Evolutionary conservation across 2,113 vertebrate genomes (phyloP), one percentile per base, ranked within the genome.

Genomic region (Nicator chloris): DNA sequence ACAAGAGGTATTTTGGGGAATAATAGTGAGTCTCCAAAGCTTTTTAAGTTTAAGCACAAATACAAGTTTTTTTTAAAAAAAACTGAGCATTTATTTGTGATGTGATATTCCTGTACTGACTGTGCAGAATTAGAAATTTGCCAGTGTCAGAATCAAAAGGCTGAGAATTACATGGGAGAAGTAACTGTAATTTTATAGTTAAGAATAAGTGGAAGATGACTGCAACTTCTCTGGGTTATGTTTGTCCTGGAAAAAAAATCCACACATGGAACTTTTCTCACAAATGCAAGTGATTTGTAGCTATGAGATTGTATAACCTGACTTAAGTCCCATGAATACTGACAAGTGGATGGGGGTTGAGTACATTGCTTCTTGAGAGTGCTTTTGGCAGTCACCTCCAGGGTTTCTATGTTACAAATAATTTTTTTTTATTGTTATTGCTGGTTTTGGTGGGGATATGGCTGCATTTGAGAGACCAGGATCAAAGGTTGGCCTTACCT

Each of bases 41-140:
- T 89, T 87, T 60, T 44, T 60, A 40, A 68, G 53, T 60, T 60
- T 45, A 75, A 45, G 26, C 7, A 51, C 17, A 56, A 50, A 54
- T 50, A 11, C 1, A 0, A 0, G n/a, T n/a, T 45, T 28, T 59
- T 64, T 54, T 40, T 2, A 2, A 4, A 33, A 70, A 24, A 6
- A 3, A 33, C 19, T 23, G 10, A 2, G 19, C 30, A 5, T 47
- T 59, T 15, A 2, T 23, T 53, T 45, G 9, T 39, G 24, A 15
- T 39, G 14, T 37, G 21, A 53, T 7, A 4, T 45, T 82, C 81
- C 14, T 49, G 21, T 83, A 40, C 9, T 49, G 31, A n/a, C 23
- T 47, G 4, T n/a, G n/a, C 21, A 64, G n/a, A 69, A 75, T 14
- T 53, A 54, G 23, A 17, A 50, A 7, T 50, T 72, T 2, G 7